Evolutionary conservation across 1,140 invertebrate species (phyloP), one percentile per base, ranked within the genome.

Genomic region (Drosophila grimshawi): DNA sequence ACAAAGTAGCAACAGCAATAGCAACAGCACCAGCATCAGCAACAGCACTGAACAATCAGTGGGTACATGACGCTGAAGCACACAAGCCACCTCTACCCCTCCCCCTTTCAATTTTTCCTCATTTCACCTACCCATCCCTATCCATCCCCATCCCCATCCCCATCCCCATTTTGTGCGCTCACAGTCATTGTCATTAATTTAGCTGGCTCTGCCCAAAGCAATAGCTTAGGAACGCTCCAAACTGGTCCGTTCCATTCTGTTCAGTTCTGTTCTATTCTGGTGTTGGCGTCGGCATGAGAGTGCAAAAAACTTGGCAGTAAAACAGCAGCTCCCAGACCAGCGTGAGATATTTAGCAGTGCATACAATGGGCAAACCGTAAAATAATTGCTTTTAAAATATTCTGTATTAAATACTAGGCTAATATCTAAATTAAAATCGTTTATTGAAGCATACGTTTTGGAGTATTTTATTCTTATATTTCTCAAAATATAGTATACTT

Each of bases 111-210:
- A 19, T 48, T 27, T 0, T 46, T 46, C n/a, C 11, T 27, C n/a
- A 10, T 11, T 46, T 19, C 19, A 19, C 19, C 19, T 19, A 4
- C 4, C 37, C 35, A 51, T 45, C 4, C 46, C 46, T 37, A 64
- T 1, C 45, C 59, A 27, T 2, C 8, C 19, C 56, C 64, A 45
- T 37, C 68, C 49, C 65, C 67, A 46, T 46, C 45, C 73, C 37
- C 68, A 59, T 55, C 63, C 73, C 41, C 53, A 39, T 53, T 41
- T 43, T 43, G 27, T 27, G 71, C 63, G 71, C 78, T 77, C 80
- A 78, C 73, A 86, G 80, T 89, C 83, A 86, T 86, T 86, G 83
- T 88, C 83, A 88, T 88, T 88, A 86, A 86, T 86, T 86, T 86
- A 68, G 81, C 67, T 77, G 71, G 59, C 69, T 64, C 78, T 68